Base-by-base conservation (phyloP, 2,113 vertebrate genomes). In the Paralichthys olivaceus region DNA sequence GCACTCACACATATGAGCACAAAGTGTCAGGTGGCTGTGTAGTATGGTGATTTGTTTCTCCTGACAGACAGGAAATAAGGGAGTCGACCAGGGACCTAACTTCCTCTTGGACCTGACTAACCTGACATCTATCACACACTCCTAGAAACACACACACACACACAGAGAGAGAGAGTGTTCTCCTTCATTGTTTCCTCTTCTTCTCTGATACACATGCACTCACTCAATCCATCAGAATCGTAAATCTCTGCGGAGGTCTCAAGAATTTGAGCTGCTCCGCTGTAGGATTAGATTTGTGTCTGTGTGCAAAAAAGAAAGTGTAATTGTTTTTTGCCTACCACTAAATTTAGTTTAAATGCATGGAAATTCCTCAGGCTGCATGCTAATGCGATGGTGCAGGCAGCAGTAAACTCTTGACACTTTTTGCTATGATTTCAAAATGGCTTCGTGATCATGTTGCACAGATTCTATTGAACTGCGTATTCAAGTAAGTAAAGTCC, bases 11-110 rank as follows among this genome's bases (percentile, higher is more conserved):
- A 68, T 28, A 61, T 65, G 25, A 56, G 28, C 4, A 11, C 53
- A 58, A 53, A 69, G 53, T 88, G 80, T 84, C 83, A 84, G 76
- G 19, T 62, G 53, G 73, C 68, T 61, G 64, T 77, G 68, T 75
- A 79, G 74, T 66, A 59, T 64, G 72, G 76, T 84, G 79, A 91
- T 92, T 86, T 82, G 77, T 88, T 87, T 70, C 72, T 67, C 56
- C 69, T 91, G 92, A 90, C 90, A 85, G 85, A 88, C 83, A 89
- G 86, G 83, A 90, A 92, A 92, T 89, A 81, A 79, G 82, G 81
- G 76, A 87, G 81, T 83, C 60, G 3, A 83, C 82, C 82, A 76
- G 87, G 83, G 89, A 89, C 70, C 86, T 87, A 68, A 84, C 88
- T 89, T 89, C 79, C 84, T 91, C 84, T 90, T 80, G 80, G 77